Base-by-base conservation (phyloP, 2,797 vertebrate genomes). In the Molossus alvarezi region DNA sequence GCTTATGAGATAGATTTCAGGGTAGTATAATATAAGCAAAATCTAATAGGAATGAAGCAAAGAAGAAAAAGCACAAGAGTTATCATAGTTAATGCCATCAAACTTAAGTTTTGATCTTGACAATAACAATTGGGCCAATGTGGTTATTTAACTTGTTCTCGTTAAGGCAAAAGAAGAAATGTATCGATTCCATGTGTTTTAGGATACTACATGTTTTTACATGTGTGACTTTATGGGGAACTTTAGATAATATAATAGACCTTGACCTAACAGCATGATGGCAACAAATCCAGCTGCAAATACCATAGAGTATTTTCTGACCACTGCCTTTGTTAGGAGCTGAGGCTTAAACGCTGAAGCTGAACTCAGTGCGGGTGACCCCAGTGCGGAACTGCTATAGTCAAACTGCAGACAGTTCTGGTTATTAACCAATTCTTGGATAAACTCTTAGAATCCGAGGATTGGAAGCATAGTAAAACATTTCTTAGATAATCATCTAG, bases 61-160 rank as follows among this genome's bases (percentile, higher is more conserved):
- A 77, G n/a, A 94, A 94, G 57, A 51, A 33, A 95, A 92, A 55
- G 6, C 20, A 37, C 13, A 72, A 45, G 53, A 23, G 5, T 92
- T 41, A 64, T 60, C 20, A 29, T 33, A 72, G 33, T 75, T 86
- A 95, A 82, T 86, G 33, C 6, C 53, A 27, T 2, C 75, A 41
- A 90, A 41, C 29, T 82, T 75, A 81, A 29, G 10, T 65, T 93
- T 89, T 93, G 83, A 88, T 9, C 86, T 12, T 53, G 8, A 67
- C 1, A 80, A 20, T 41, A 27, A 82, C 5, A 20, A 20, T 77
- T 80, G 58, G 23, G 77, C 17, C 67, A 90, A 3, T 37, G 33
- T 79, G 53, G 62, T 48, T 77, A 88, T 94, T 88, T 95, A 88
- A 93, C 91, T 95, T 95, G 41, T 53, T 91, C n/a, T 96, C n/a